phyloP scores from a whole-genome alignment of 2,888 invertebrate species.

The Melolontha melolontha region DNA sequence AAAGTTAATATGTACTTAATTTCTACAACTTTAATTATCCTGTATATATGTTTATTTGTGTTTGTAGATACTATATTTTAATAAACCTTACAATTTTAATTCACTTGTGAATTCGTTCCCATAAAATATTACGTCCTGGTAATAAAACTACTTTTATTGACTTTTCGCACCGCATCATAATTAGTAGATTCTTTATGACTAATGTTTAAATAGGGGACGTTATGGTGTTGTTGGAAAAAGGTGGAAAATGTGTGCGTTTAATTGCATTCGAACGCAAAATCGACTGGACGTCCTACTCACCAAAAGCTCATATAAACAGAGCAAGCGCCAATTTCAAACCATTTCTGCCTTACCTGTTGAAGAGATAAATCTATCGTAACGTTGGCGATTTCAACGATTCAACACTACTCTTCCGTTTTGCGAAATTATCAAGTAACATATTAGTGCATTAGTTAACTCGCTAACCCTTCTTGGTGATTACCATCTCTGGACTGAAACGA shows the following conservation, averaged over 20 bases:
- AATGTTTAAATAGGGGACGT: slow-evolving; percentile 2
- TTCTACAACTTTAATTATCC: too few species aligned
- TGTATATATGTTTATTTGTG: too few species aligned
- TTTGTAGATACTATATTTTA: too few species aligned
- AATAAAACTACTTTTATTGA: background rate
- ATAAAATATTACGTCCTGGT: too few species aligned
- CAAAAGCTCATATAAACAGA: slow-evolving; percentile 49
- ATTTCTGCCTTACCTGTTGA: slow-evolving; percentile 50
- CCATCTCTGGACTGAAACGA: slow-evolving; percentile 17
- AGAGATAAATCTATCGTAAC: slow-evolving; percentile 40
- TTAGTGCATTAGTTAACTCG: slow-evolving; percentile 16
- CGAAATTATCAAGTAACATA: slow-evolving; percentile 9
- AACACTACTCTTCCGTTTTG: slow-evolving; percentile 5
- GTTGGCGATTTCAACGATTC: slow-evolving; percentile 27
- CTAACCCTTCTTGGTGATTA: slow-evolving; percentile 20
- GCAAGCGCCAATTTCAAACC: slow-evolving; percentile 52
- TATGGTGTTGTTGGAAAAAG: slow-evolving; percentile 17
- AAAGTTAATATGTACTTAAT: too few species aligned
- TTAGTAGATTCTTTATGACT: slow-evolving; percentile 20
- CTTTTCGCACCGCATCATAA: slow-evolving; percentile 5
- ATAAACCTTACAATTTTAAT: too few species aligned
- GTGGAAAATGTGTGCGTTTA: slow-evolving; percentile 24
- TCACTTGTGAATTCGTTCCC: too few species aligned
- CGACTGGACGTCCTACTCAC: slow-evolving; percentile 46
- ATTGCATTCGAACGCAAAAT: slow-evolving; percentile 26